Percentiles rank a stretch among this genome's conserved stretches.
These are phyloP conservation scores for Tenualosa ilisha DNA, from an alignment of 2,797 vertebrate genomes.

Conservation along the genomic window DNA sequence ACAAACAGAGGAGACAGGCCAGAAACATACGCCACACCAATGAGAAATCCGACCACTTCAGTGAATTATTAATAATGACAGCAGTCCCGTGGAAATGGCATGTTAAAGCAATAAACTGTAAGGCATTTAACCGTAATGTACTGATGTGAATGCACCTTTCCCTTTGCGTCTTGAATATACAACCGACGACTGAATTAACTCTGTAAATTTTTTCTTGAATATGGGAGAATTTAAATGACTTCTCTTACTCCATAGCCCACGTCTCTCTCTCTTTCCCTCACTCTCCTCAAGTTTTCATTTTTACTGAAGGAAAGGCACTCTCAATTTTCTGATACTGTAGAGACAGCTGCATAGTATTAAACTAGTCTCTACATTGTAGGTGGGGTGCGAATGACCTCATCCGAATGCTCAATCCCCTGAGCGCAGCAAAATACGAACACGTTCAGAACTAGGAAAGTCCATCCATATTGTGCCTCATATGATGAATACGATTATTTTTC, in stretches of 20 bases:
- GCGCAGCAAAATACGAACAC: background rate
- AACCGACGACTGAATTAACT: background rate
- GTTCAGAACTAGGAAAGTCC: background rate
- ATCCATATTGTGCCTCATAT: background rate
- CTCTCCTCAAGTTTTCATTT: background rate
- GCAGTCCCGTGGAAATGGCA: background rate
- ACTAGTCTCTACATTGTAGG: slow-evolving; percentile 49
- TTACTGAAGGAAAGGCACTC: slow-evolving; percentile 27
- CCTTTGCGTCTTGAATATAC: background rate
- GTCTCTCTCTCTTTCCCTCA: background rate
- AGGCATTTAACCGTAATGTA: background rate
- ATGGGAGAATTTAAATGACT: background rate
- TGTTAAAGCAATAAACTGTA: background rate
- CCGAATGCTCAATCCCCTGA: background rate
- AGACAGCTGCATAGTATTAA: slow-evolving; percentile 57
- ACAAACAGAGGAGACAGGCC: background rate
- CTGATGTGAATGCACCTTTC: too few relatives aligned
- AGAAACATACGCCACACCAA: slow-evolving; percentile 23
- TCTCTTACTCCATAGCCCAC: background rate
- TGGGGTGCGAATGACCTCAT: slow-evolving; percentile 66
- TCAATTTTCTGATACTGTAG: slow-evolving; percentile 41
- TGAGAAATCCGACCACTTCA: slow-evolving; percentile 13
- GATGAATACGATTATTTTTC: background rate
- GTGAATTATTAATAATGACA: slow-evolving; percentile 2
- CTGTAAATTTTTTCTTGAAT: background rate